phyloP scores from a whole-genome alignment of 2,797 vertebrate species.

The Cottoperca gobio region DNA sequence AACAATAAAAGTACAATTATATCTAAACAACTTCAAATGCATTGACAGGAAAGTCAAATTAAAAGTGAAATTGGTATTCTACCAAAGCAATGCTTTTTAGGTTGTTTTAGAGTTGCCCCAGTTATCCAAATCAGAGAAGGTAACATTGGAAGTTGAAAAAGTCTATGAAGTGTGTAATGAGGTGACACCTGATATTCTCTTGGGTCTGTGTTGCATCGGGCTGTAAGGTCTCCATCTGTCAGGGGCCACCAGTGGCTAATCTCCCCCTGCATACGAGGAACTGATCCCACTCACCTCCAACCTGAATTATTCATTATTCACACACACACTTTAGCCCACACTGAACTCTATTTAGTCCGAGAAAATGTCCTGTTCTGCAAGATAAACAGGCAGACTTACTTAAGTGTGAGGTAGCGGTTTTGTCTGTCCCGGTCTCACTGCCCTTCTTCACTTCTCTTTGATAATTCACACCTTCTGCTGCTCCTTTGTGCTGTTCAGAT shows the following conservation, averaged over 20 bases:
- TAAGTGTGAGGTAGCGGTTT: slow-evolving; percentile 65
- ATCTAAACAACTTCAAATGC: not conserved
- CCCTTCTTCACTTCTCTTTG: slow-evolving; percentile 67
- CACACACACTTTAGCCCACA: slow-evolving; percentile 68
- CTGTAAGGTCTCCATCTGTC: slow-evolving; percentile 84
- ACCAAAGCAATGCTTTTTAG: not conserved
- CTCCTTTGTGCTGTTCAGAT: slow-evolving; percentile 80
- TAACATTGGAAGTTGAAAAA: slow-evolving; percentile 76
- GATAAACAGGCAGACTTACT: slow-evolving; percentile 74
- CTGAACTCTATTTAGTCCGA: slow-evolving; percentile 66
- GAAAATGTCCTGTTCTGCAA: slow-evolving; percentile 76
- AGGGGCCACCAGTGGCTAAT: slow-evolving; percentile 81
- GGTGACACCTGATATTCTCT: slow-evolving; percentile 83
- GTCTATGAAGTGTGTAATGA: slow-evolving; percentile 83
- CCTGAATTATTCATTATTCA: slow-evolving; percentile 84
- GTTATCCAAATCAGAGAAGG: slow-evolving; percentile 65
- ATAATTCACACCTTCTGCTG: slow-evolving; percentile 81
- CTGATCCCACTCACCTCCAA: slow-evolving; percentile 77
- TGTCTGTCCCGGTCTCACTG: slow-evolving; percentile 64
- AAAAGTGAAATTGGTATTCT: slow-evolving; percentile 19
- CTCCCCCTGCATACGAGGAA: slow-evolving; percentile 74
- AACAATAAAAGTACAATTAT: slow-evolving; percentile 1
- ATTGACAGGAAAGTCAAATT: not conserved
- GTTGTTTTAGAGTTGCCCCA: slow-evolving; percentile 26
- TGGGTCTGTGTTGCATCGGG: slow-evolving; percentile 76